Percentiles rank a stretch among this genome's conserved stretches.
These are phyloP conservation scores for Leptocoma aspasia DNA, from an alignment of 2,113 vertebrate species.

Conservation along the genomic window DNA sequence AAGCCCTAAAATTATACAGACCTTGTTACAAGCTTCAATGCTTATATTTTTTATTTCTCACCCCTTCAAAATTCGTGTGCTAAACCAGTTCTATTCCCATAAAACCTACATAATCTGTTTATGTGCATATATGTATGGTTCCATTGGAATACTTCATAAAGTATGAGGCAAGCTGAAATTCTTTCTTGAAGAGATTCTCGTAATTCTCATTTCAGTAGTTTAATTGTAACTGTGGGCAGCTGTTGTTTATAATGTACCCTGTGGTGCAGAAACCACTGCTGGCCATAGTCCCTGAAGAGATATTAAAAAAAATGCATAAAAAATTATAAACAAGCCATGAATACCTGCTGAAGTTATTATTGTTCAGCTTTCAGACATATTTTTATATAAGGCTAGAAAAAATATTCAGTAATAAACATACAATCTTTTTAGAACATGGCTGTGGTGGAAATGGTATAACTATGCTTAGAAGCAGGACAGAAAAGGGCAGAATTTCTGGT, in stretches of 20 bases:
- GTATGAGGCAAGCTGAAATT: slow-evolving; percentile 41
- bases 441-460: not conserved
- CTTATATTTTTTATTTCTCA: not conserved
- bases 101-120: not conserved
- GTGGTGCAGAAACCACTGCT: slow-evolving; percentile 46
- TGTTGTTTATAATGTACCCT: slow-evolving; percentile 67
- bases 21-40: not conserved
- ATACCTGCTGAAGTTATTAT: slow-evolving; percentile 73
- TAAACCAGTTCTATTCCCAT: not conserved
- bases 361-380: slow-evolving; percentile 67
- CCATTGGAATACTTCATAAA: not conserved
- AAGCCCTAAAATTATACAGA: not conserved
- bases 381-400: slow-evolving; percentile 1
- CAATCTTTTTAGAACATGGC: not conserved
- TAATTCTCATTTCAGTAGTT: slow-evolving; percentile 74
- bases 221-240: slow-evolving; percentile 53
- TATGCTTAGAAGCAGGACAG: not conserved
- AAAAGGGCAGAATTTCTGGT: not conserved
- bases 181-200: slow-evolving; percentile 44
- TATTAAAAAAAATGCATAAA: not conserved
- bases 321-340: slow-evolving; percentile 60
- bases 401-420: not conserved
- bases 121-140: not conserved
- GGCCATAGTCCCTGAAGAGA: slow-evolving; percentile 56
- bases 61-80: not conserved